These are phyloP conservation scores for Erpetoichthys calabaricus DNA, from an alignment of 2,797 vertebrate genomes.

Conservation along the genomic window DNA sequence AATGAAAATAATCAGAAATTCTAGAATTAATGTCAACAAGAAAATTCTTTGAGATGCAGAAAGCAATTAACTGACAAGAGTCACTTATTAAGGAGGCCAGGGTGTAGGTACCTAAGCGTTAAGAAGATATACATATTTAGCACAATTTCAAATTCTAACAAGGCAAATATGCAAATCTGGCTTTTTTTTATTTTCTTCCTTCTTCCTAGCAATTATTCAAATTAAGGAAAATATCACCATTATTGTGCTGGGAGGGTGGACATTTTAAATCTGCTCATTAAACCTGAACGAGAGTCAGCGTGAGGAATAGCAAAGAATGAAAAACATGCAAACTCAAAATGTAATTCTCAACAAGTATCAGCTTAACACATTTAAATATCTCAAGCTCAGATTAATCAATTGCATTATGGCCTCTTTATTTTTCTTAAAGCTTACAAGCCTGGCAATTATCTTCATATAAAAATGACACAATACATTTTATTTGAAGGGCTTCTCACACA, in stretches of 20 bases:
- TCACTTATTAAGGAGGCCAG: constrained; percentile 21
- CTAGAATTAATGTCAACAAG: not conserved
- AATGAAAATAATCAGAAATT: constrained; percentile 2
- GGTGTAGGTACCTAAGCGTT: not conserved
- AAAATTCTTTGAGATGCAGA: constrained; percentile 17
- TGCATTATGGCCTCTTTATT: too few species aligned
- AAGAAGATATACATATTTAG: not conserved
- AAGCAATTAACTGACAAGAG: constrained; percentile 22
- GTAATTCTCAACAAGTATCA: too few species aligned
- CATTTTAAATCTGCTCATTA: constrained; percentile 2
- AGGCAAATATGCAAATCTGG: constrained; percentile 12
- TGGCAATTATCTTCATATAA: too few species aligned
- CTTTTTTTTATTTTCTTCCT: not conserved
- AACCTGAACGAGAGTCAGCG: not conserved
- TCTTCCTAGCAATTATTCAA: constrained; percentile 11
- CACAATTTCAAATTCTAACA: constrained; percentile 7
- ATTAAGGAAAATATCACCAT: constrained; percentile 5
- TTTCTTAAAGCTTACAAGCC: too few species aligned
- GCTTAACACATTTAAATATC: too few species aligned
- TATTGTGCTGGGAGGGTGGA: not conserved
- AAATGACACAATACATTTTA: too few species aligned
- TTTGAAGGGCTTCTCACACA: too few species aligned
- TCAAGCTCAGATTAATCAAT: too few species aligned
- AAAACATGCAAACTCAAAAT: too few species aligned
- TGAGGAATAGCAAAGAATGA: too few species aligned